These are phyloP conservation scores for Macrosteles quadrilineatus DNA, from an alignment of 1,140 invertebrate species.

Conservation along the genomic window DNA sequence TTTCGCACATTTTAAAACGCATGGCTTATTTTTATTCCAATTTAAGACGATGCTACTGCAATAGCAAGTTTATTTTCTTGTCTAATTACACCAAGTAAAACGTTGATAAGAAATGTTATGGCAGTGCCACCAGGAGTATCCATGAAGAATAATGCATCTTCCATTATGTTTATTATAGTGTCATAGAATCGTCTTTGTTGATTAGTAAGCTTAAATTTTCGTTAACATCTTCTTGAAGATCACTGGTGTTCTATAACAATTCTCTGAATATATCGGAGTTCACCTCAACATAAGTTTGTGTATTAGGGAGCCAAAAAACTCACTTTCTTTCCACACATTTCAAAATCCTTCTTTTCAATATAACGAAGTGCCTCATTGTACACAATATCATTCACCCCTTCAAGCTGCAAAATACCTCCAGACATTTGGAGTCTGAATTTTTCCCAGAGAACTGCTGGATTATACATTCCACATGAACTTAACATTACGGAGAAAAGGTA, in stretches of 20 bases:
- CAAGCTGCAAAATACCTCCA: background rate
- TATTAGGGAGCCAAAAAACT: background rate
- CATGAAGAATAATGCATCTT: constrained; percentile 40
- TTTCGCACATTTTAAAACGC: no score
- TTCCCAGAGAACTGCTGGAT: background rate
- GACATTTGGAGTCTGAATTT: background rate
- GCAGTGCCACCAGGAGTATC: constrained; percentile 46
- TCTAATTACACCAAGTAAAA: constrained; percentile 42
- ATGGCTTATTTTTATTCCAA: no score
- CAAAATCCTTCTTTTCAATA: background rate
- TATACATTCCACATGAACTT: no score
- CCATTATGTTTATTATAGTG: background rate
- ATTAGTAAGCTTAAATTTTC: background rate
- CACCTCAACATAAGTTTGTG: background rate
- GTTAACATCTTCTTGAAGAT: no score
- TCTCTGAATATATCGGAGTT: background rate
- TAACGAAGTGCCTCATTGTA: background rate
- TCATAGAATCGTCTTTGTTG: background rate
- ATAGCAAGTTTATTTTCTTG: constrained; percentile 43
- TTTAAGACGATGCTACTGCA: constrained; percentile 52
- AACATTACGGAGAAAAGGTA: no score
- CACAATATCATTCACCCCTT: no score
- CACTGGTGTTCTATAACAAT: background rate
- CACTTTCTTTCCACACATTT: no score
- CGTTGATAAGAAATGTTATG: constrained; percentile 48